These are phyloP conservation scores for Cynaeus angustus DNA, from an alignment of 2,888 invertebrate species.

Conservation along the genomic window DNA sequence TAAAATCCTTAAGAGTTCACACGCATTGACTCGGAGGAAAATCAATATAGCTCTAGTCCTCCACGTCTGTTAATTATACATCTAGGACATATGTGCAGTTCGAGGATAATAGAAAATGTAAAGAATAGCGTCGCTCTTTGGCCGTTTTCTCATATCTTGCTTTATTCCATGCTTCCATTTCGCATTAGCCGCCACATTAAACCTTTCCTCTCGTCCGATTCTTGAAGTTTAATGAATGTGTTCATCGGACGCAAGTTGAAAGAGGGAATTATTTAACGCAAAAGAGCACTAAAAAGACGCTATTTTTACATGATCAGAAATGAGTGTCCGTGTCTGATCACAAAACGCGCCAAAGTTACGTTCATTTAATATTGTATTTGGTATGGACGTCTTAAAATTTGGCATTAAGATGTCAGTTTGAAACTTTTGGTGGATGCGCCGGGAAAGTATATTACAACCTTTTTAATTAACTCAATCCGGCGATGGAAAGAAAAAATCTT, in stretches of 20 bases:
- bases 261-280: neutral
- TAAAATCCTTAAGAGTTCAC: neutral
- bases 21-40: conserved; percentile 1
- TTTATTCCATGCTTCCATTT: neutral
- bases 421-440: conserved; percentile 37
- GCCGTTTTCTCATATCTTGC: neutral
- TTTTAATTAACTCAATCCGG: neutral
- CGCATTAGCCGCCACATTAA: conserved; percentile 3
- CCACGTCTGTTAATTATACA: neutral
- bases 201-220: neutral
- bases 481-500: neutral
- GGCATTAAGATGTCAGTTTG: neutral
- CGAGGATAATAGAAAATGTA: neutral
- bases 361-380: conserved; percentile 23
- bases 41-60: neutral
- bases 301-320: conserved; percentile 19
- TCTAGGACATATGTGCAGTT: neutral
- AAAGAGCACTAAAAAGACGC: neutral
- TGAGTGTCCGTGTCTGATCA: conserved; percentile 27
- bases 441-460: neutral
- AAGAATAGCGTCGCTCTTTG: neutral
- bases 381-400: conserved; percentile 9
- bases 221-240: conserved; percentile 1
- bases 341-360: conserved; percentile 1
- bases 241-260: conserved; percentile 7